Evolutionary conservation across 2,797 vertebrate species (phyloP), one percentile per base, ranked within the genome.

Genomic region (Propithecus perrieri): DNA sequence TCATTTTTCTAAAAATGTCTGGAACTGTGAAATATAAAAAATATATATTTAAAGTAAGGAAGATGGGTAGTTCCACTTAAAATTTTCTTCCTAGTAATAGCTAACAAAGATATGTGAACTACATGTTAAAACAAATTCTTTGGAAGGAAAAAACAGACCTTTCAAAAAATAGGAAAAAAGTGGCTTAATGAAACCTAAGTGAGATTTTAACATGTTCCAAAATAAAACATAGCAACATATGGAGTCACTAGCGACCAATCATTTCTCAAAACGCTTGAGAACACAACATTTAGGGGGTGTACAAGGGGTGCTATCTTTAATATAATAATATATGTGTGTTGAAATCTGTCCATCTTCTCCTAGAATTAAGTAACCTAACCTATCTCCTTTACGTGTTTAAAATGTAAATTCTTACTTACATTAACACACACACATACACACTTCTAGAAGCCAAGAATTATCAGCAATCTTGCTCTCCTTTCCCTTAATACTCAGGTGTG

Each of bases 171-270:
- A 93, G 75, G 57, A 24, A 3, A 12, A 80, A 89, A 96, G 61
- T 94, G 86, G 43, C 80, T 98, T 98, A 98, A 97, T 97, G 95
- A 96, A 96, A 96, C 67, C 94, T 91, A 95, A 97, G 91, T 96
- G 93, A 91, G 55, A 97, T 89, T 97, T 98, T 96, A 97, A 92
- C 96, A 97, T 97, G 74, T 95, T 95, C 97, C 94, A 97, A 96
- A 98, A 97, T 97, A 98, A 98, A 97, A 94, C 89, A 96, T 93
- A 96, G 97, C 96, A 97, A 98, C 97, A 97, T 97, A 98, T 97
- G 97, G 96, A 97, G 94, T 96, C 96, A 91, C 93, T 95, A 97
- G 91, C 96, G 97, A 97, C 97, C 96, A 96, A 97, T 96, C 96
- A 95, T 87, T 96, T 96, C 85, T 85, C 65, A 96, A 94, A 96